phyloP scores from a whole-genome alignment of 2,113 vertebrate genomes.

The Chionis minor region DNA sequence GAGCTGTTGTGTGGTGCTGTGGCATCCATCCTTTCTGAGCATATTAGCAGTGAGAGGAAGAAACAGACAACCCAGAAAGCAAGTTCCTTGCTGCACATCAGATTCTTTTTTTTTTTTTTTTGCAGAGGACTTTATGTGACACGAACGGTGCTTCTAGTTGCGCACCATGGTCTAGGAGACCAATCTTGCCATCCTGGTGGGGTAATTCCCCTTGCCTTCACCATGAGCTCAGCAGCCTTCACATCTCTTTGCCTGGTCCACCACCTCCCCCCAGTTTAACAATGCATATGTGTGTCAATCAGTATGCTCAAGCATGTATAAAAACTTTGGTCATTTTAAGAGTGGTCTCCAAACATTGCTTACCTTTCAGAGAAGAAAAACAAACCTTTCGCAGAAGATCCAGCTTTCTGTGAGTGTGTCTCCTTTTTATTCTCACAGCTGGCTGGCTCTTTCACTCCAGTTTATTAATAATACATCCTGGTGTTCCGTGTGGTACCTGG shows the following conservation, averaged over 20 bases:
- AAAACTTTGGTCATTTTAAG: not conserved
- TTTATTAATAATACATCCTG: not conserved
- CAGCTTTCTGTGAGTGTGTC: not conserved
- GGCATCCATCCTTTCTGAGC: not conserved
- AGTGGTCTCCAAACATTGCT: not conserved
- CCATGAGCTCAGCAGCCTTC: not conserved
- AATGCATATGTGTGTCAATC: not conserved
- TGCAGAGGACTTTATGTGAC: not conserved
- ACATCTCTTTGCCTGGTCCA: not conserved
- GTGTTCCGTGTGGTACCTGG: not conserved
- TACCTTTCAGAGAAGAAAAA: not conserved
- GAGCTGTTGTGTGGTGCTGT: not conserved
- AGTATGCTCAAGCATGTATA: not conserved
- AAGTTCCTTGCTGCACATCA: too few relatives aligned
- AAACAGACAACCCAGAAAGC: not conserved
- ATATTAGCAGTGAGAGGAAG: not conserved
- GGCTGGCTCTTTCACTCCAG: not conserved
- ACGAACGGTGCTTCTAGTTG: not conserved
- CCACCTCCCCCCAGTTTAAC: not conserved
- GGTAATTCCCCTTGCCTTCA: not conserved
- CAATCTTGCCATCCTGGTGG: rapidly evolving
- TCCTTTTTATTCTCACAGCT: not conserved
- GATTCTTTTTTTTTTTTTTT: not conserved
- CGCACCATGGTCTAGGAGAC: rapidly evolving
- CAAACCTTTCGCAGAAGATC: not conserved